Evolutionary conservation across 2,113 vertebrate genomes (phyloP).

Genomic region (Callopanchax toddi): DNA sequence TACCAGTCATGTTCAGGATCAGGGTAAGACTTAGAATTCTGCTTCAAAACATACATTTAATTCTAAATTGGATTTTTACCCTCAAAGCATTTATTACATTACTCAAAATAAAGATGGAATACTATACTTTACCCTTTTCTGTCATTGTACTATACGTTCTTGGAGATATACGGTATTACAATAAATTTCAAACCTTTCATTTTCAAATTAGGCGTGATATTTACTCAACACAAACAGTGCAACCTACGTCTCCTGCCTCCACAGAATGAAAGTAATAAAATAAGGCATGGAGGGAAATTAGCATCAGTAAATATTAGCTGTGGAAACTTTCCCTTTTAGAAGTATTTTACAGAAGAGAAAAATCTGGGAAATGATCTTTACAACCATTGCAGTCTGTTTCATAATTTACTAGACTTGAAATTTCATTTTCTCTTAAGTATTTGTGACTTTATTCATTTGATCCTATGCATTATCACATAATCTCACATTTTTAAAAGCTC

Average conservation of each 20-base stretch:
- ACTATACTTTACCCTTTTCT: neutral
- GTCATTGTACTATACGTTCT: slow-evolving; percentile 4
- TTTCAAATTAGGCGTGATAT: slow-evolving; percentile 39
- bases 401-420: too few relatives aligned
- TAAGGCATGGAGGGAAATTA: slow-evolving; percentile 54
- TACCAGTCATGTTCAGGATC: too few relatives aligned
- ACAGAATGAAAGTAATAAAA: slow-evolving; percentile 59
- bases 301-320: slow-evolving; percentile 48
- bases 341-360: slow-evolving; percentile 16
- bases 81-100: neutral
- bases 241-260: slow-evolving; percentile 30
- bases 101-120: neutral
- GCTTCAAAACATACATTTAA: too few relatives aligned
- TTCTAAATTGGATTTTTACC: slow-evolving; percentile 3
- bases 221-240: slow-evolving; percentile 27
- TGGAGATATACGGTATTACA: slow-evolving; percentile 12
- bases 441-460: too few relatives aligned
- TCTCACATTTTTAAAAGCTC: neutral
- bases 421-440: too few relatives aligned
- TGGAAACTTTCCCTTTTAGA: slow-evolving; percentile 30
- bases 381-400: too few relatives aligned
- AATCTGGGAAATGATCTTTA: too few relatives aligned
- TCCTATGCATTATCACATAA: neutral
- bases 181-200: slow-evolving; percentile 52
- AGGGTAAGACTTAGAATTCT: too few relatives aligned